Base-by-base conservation (phyloP, 2,888 invertebrate species). In the Lasioglossum calceatum region DNA sequence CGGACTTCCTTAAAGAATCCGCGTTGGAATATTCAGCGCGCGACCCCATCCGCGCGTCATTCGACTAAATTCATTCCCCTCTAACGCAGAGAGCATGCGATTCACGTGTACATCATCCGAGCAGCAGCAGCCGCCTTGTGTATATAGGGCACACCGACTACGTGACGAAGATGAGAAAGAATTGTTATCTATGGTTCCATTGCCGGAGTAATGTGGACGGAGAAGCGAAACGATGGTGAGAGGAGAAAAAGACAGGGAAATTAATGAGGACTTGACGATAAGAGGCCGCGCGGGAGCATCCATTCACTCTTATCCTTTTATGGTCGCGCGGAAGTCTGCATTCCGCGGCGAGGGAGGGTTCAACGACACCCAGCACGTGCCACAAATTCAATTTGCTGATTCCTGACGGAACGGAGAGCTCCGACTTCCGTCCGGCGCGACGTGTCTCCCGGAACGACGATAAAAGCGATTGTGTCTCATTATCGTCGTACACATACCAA, bases 101-200 rank as follows among this genome's bases (percentile, higher is more conserved):
- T 87, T 87, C 88, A 75, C 85, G 87, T 76, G 81, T 79, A 71
- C 42, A 79, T 71, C 64, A 19, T 8, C 64, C 64, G 19, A 16
- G 32, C 7, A 32, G 61, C 77, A 54, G 7, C 50, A 12, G n/a
- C n/a, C 58, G 58, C 12, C n/a, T 12, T 58, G 73, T 70, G 73
- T 79, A 42, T 72, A 70, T n/a, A 61, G 78, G 42, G 44, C 39
- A 27, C 1, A 3, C 19, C 79, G 82, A 32, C 72, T 89, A 89
- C 89, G 88, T 84, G 89, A 84, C 81, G 86, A 71, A 67, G 73
- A 75, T 67, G 77, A 42, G 61, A 39, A 76, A 70, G 75, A 42
- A 72, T 72, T 61, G 75, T 80, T 82, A 81, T 83, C 87, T 79
- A 79, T 72, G 77, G 64, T 82, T 88, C 86, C 82, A 75, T 89